Base-by-base conservation (phyloP, 2,888 invertebrate genomes). In the Agrochola lychnidis region DNA sequence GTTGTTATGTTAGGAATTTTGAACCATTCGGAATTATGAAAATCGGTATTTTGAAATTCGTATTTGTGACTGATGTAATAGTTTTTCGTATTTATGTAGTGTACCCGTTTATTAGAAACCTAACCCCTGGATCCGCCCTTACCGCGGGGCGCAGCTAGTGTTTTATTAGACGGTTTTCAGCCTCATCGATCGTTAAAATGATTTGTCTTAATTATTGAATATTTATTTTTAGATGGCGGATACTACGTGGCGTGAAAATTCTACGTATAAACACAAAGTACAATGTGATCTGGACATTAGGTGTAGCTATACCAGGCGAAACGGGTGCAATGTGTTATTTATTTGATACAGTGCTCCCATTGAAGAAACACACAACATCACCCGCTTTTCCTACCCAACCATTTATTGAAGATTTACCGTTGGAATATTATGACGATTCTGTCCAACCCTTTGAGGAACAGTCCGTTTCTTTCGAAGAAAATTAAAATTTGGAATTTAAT, bases 241-340 rank as follows among this genome's bases (percentile, higher is more conserved):
- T 95, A 68, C 92, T 97, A 69, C 97, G 97, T 84, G 97, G 98
- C 67, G 96, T 98, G 4, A 97, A 99, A 97, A 98, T 99, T 88
- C 97, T 98, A 95, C 97, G 99, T 81, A 98, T 99, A 57, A 99
- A 99, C 92, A 98, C 98, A n/a, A 98, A 99, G 92, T 98, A 99
- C 92, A 99, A 99, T 95, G 98, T 99, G 0, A 96, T 99, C 79
- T 99, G 98, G 97, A 98, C 99, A 16, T 97, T 97, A 86, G 99
- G 99, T 19, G 97, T 97, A 30, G 97, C 97, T 40, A 97, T 99
- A 81, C 98, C 99, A 5, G 99, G 99, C 3, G 98, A 98, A 90
- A 98, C 97, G 1, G 98, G 99, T 90, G 97, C 97, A 1, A 97
- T 98, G 89, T 98, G 98, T 73, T 98, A 98, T 87, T 97, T 99